Conservation (phyloP, 2,888 invertebrate species). For the Epinotia bilunana region DNA sequence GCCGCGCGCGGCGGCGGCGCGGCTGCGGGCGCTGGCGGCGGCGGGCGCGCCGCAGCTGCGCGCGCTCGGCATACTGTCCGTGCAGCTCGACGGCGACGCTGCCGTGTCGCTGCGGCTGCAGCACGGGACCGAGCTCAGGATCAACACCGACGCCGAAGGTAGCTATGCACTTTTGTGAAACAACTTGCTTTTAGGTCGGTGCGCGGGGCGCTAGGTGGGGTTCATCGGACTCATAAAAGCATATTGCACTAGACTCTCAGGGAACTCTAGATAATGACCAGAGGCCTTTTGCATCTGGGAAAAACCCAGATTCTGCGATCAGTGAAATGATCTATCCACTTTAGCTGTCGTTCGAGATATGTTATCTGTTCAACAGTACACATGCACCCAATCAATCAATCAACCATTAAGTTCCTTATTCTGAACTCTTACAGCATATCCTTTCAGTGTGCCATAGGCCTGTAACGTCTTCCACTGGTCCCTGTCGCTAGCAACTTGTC, state of each 20-base stretch:
- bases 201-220: too few relatives aligned
- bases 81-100: conserved; percentile 96
- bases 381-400: neutral
- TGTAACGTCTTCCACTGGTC: too few relatives aligned
- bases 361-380: neutral
- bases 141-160: conserved; percentile 73
- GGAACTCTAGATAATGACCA: too few relatives aligned
- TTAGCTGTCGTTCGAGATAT: neutral
- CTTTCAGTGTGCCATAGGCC: too few relatives aligned
- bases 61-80: conserved; percentile 96
- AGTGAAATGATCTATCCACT: neutral
- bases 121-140: conserved; percentile 76
- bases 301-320: neutral
- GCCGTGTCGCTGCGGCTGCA: conserved; percentile 88
- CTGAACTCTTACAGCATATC: too few relatives aligned
- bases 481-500: too few relatives aligned
- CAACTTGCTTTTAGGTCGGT: neutral
- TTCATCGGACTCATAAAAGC: too few relatives aligned
- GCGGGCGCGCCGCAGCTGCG: conserved; percentile 95
- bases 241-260: too few relatives aligned
- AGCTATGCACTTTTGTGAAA: conserved; percentile 32
- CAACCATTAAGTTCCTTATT: too few relatives aligned
- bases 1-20: conserved; percentile 97
- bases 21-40: conserved; percentile 95
- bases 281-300: neutral